Percentiles rank a stretch among this genome's conserved stretches.
Evolutionary conservation across 2,888 invertebrate species (phyloP).

Genomic region (Apodemia duryi): DNA sequence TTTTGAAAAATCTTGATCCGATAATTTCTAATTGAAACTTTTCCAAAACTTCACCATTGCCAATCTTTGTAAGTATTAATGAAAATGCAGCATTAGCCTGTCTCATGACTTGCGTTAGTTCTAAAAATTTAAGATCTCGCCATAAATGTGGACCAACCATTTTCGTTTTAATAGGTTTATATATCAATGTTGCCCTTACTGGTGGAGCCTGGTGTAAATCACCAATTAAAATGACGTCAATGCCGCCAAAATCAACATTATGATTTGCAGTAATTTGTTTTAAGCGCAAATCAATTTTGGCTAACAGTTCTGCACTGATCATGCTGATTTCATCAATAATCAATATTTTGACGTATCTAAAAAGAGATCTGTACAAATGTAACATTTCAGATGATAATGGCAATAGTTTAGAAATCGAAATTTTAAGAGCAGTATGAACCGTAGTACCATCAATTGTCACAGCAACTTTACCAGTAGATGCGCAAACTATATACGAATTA

Average conservation of each 20-base stretch:
- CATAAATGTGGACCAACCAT: too few relatives aligned
- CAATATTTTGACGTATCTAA: not conserved
- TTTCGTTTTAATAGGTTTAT: too few relatives aligned
- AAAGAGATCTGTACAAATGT: not conserved
- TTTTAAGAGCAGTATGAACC: constrained; percentile 43
- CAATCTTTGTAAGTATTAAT: too few relatives aligned
- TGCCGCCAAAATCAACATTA: not conserved
- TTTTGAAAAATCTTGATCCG: too few relatives aligned
- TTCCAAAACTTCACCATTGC: too few relatives aligned
- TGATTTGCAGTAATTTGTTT: not conserved
- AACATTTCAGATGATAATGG: not conserved
- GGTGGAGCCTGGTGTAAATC: not conserved
- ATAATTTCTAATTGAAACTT: too few relatives aligned
- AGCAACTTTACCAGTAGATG: constrained; percentile 50
- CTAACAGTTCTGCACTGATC: not conserved
- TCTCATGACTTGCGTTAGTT: too few relatives aligned
- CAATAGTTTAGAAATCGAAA: constrained; percentile 28
- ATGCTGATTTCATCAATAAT: not conserved
- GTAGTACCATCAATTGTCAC: constrained; percentile 48
- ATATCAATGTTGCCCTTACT: too few relatives aligned
- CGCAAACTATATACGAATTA: constrained; percentile 49
- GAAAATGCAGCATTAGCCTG: too few relatives aligned
- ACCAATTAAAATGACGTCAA: not conserved
- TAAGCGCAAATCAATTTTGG: not conserved
- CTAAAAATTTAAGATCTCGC: too few relatives aligned